These are phyloP conservation scores for Etheostoma perlongum DNA, from an alignment of 2,797 vertebrate species.

Conservation along the genomic window DNA sequence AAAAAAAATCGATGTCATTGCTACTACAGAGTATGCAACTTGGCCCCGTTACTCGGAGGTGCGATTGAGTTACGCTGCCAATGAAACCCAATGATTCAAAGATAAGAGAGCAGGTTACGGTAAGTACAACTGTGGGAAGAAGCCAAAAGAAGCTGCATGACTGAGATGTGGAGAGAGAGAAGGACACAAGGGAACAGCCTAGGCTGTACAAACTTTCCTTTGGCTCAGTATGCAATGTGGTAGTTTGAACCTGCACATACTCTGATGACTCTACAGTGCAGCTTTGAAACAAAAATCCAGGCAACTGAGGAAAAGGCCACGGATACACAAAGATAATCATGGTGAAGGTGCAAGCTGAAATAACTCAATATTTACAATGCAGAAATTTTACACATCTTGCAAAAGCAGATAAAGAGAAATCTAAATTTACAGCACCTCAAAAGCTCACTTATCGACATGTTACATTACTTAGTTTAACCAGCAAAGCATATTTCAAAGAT, in stretches of 20 bases:
- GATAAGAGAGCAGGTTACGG: conserved; percentile 41
- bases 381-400: background rate
- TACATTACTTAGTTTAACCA: background rate
- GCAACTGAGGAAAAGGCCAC: background rate
- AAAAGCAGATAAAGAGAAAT: background rate
- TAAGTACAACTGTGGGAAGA: conserved; percentile 40
- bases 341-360: background rate
- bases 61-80: conserved; percentile 51
- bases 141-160: conserved; percentile 43
- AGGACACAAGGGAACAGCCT: conserved; percentile 5
- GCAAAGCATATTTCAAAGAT: background rate
- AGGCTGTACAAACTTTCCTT: conserved; percentile 1
- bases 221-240: background rate
- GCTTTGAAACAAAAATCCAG: conserved; percentile 6
- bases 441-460: background rate
- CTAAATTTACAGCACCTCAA: no score
- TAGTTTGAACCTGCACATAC: conserved; percentile 5
- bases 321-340: background rate
- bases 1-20: conserved; percentile 57
- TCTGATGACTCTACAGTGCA: background rate
- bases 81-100: conserved; percentile 64
- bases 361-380: rapidly evolving
- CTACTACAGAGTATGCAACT: conserved; percentile 55
- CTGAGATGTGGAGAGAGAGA: conserved; percentile 6
- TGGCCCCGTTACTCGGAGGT: conserved; percentile 24